Base-by-base conservation (phyloP, 1,140 invertebrate genomes). In the Proales similis region DNA sequence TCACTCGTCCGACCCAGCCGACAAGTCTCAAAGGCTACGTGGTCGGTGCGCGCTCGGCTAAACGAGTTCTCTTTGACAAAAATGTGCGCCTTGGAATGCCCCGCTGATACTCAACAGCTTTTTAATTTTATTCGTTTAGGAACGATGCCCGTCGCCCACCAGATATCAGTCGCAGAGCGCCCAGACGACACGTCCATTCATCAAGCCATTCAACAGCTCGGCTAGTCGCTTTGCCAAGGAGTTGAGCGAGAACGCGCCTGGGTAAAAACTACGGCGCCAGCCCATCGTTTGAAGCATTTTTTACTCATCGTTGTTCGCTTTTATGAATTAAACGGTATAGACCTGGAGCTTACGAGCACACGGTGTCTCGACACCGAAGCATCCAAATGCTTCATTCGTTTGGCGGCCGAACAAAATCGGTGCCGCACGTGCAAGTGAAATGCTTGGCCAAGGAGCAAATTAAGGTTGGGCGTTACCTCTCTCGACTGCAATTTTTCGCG, bases 341-440 rank as follows among this genome's bases (percentile, higher is more conserved):
- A 11, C 57, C 57, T 5, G 57, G 57, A 14, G 19, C 12, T n/a
- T 61, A 61, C 17, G 57, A 61, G 11, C 39, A 32, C 9, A n/a
- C 22, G 9, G 57, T 61, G 9, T 29, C 45, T 14, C 39, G 26
- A 61, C 45, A 61, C 26, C 36, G 57, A 30, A 45, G 20, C 26
- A 32, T 61, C 26, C 57, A 61, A 45, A 27, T 27, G 39, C 27
- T 61, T 27, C 57, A 61, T 30, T 45, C 39, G 12, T 61, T 61
- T 61, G 57, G 57, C 32, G 57, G 57, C 22, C 20, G 57, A 20
- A 61, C 57, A 1, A 45, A 45, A 61, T 45, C 39, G 24, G 39
- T 61, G n/a, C 27, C 57, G 26, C 39, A 45, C 38, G 57, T 61
- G 22, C 29, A 61, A 20, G 38, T 45, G 1, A 61, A 61, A 45